Evolutionary conservation across 2,113 vertebrate species (phyloP).

Genomic region (Piaya cayana): DNA sequence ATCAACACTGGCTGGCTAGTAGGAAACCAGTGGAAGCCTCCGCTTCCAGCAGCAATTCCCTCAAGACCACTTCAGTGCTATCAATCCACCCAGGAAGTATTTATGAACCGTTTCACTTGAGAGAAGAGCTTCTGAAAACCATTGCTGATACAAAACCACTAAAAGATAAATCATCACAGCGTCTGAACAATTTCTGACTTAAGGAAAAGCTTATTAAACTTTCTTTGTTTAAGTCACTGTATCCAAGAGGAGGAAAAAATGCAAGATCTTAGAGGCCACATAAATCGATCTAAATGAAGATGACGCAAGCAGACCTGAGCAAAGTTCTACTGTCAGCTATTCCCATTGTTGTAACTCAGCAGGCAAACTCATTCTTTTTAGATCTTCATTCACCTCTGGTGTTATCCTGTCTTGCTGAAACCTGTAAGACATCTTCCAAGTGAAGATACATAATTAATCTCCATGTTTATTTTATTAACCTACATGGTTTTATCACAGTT

Average conservation of each 20-base stretch:
- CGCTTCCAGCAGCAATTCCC: neutral
- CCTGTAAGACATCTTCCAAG: neutral
- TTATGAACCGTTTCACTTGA: neutral
- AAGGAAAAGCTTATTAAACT: neutral
- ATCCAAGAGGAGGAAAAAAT: neutral
- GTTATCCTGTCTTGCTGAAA: neutral
- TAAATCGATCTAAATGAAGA: neutral
- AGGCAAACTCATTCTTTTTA: neutral
- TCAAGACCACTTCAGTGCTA: neutral
- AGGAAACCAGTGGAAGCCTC: neutral
- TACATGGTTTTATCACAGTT: neutral
- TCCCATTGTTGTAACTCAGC: neutral
- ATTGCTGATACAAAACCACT: neutral
- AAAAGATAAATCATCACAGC: neutral
- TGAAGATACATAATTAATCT: neutral
- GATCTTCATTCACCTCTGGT: neutral
- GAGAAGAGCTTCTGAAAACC: neutral
- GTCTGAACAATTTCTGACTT: neutral
- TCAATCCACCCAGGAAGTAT: neutral
- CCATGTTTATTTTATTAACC: slow-evolving; percentile 46
- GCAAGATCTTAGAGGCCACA: neutral
- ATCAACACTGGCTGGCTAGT: neutral
- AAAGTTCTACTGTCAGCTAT: neutral
- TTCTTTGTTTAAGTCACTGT: neutral
- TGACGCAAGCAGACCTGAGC: neutral